Base-by-base conservation (phyloP, 2,113 vertebrate species). In the Albula glossodonta region DNA sequence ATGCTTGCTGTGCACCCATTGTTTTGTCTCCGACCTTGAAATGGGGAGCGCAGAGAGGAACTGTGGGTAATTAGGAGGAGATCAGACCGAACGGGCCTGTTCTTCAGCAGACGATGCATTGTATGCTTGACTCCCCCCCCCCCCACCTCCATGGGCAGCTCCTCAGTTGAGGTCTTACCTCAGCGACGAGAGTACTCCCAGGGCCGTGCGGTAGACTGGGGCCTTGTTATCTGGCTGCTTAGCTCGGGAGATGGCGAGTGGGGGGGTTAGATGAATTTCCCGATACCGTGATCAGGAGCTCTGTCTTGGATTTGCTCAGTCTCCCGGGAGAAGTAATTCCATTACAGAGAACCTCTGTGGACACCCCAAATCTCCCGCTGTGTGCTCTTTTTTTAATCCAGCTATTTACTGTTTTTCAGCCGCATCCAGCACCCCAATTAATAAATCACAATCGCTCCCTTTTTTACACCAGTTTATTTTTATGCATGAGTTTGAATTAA, bases 221-320 rank as follows among this genome's bases (percentile, higher is more conserved):
- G 80, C 50, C 81, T 82, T 82, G 66, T 78, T 86, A 86, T 86
- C 51, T 49, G 52, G 51, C 63, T 50, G 31, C 81, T 86, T n/a
- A 52, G 52, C 66, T 13, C 51, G 19, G 52, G 51, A 19, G 86
- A 70, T 85, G 83, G 31, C 31, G 31, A 41, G 31, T n/a, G 52
- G 57, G 51, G n/a, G 85, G 31, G 86, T 60, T 52, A 91, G 84
- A 91, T 90, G 83, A 87, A 89, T 87, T 41, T 91, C 89, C 91
- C 87, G 90, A 89, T 88, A 88, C 89, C 89, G 52, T 86, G 63
- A 79, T 86, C 87, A 51, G 56, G 51, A 80, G 56, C n/a, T 51
- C n/a, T 48, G 53, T 17, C 66, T 25, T 80, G 81, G 81, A 89
- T 87, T 85, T 83, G 50, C 78, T 83, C 19, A n/a, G 74, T 80